Conservation (phyloP, 2,888 invertebrate genomes). For the Lasioglossum villosulum region DNA sequence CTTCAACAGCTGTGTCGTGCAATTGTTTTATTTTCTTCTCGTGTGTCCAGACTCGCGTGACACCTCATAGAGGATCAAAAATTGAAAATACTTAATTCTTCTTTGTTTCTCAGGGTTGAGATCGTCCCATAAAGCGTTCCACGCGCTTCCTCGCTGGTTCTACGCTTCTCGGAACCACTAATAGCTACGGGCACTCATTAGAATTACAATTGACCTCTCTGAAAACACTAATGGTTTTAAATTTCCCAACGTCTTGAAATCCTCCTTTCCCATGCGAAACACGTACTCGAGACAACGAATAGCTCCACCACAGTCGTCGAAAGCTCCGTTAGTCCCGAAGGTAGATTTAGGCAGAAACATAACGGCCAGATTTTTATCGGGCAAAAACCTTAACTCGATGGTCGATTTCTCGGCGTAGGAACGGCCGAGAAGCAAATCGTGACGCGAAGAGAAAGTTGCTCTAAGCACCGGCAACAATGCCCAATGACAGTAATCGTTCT, state of each 20-base stretch:
- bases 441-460: slow-evolving; percentile 55
- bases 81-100: too few relatives aligned
- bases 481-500: slow-evolving; percentile 42
- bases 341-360: neutral
- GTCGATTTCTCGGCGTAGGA: slow-evolving; percentile 30
- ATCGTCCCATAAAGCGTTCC: too few relatives aligned
- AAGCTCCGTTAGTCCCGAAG: neutral
- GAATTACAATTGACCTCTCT: neutral
- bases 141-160: neutral
- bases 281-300: neutral
- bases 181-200: neutral
- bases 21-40: neutral
- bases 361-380: neutral
- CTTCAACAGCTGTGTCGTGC: neutral
- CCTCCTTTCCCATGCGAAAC: neutral
- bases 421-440: slow-evolving; percentile 28
- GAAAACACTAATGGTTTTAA: neutral
- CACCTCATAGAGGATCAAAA: neutral
- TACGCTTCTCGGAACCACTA: neutral
- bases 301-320: neutral
- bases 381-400: slow-evolving; percentile 17
- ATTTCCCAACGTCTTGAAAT: neutral
- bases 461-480: slow-evolving; percentile 11
- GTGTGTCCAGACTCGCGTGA: neutral
- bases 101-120: too few relatives aligned